Evolutionary conservation across 2,888 invertebrate genomes (phyloP), one percentile per base, ranked within the genome.

Genomic region (Scaptomyza tumidula): DNA sequence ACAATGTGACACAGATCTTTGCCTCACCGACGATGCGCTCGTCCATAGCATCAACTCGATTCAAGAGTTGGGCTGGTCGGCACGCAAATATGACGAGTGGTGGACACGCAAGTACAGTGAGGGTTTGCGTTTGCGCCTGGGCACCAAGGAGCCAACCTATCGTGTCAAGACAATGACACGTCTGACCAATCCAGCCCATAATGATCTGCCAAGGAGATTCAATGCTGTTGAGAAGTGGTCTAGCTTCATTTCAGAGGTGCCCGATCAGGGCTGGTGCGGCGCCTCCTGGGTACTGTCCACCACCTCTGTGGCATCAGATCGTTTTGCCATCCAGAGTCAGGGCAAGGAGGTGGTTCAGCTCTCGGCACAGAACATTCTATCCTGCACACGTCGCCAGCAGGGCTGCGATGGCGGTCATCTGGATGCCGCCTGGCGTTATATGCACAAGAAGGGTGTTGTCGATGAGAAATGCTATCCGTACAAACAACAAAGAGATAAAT

Each of bases 261-360:
- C 93, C 5, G 96, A 96, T 91, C 96, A 96, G 92, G 94, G 94
- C 19, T 94, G 95, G 93, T 92, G 98, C 90, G 98, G 96, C 0
- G 95, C 98, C 0, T 98, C 98, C 2, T 99, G 98, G 98, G 98
- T 98, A 0, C 94, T 98, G 29, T 96, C 97, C 0, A 96, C 98
- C 0, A 95, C 96, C 11, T 94, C 95, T 13, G 95, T 97, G 41
- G 96, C 96, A 58, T 95, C 96, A 53, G 97, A 97, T 91, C 94
- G 97, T 87, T 95, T 96, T 82, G 96, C 96, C 6, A 96, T 98
- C 77, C 96, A 97, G 91, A 97, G 97, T 7, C 95, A 95, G 79
- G 98, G 98, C 0, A 93, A 93, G 10, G 96, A 97, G 90, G 93
- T 93, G 14, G 93, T 95, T 6, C 91, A 93, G 35, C 93, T 98